Percentiles rank a stretch among this genome's conserved stretches.
These are phyloP conservation scores for Urechis unicinctus DNA, from an alignment of 2,888 invertebrate species.

Conservation along the genomic window DNA sequence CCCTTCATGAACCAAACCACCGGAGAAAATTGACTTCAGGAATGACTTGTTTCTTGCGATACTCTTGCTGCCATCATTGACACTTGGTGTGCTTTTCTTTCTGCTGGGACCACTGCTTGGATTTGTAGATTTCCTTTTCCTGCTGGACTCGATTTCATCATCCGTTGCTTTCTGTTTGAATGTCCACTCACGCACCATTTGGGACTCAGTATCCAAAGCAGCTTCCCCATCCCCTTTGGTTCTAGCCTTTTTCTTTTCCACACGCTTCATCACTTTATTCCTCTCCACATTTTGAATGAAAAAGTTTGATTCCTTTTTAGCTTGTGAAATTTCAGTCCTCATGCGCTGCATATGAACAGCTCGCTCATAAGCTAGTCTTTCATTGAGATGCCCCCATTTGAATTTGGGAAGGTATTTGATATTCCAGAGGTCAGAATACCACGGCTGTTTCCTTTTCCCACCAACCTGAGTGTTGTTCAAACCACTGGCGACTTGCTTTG, in stretches of 20 bases:
- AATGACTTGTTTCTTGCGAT: not conserved
- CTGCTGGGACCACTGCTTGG: not conserved
- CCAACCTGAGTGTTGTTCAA: slow-evolving; percentile 68
- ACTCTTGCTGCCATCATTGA: not conserved
- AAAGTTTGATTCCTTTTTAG: slow-evolving; percentile 82
- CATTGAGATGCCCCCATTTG: slow-evolving; percentile 93
- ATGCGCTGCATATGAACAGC: slow-evolving; percentile 81
- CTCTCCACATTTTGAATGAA: slow-evolving; percentile 59
- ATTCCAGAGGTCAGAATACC: slow-evolving; percentile 89
- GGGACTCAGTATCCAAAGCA: not conserved
- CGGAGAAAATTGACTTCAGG: not conserved
- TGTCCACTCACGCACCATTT: not conserved
- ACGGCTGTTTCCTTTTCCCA: slow-evolving; percentile 77
- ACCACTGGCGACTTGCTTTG: slow-evolving; percentile 74
- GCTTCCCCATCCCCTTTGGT: not conserved
- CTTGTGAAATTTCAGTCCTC: slow-evolving; percentile 80
- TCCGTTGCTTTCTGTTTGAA: not conserved
- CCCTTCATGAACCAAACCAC: no score
- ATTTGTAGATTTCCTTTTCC: not conserved
- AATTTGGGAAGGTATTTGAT: slow-evolving; percentile 91
- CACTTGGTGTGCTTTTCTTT: not conserved
- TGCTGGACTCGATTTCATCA: not conserved
- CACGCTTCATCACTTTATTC: not conserved
- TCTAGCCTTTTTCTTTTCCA: not conserved
- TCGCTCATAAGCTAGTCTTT: slow-evolving; percentile 85